Evolutionary conservation across 92 coral and sea anemone species (phyloP).

Genomic region (Micromussa lordhowensis): DNA sequence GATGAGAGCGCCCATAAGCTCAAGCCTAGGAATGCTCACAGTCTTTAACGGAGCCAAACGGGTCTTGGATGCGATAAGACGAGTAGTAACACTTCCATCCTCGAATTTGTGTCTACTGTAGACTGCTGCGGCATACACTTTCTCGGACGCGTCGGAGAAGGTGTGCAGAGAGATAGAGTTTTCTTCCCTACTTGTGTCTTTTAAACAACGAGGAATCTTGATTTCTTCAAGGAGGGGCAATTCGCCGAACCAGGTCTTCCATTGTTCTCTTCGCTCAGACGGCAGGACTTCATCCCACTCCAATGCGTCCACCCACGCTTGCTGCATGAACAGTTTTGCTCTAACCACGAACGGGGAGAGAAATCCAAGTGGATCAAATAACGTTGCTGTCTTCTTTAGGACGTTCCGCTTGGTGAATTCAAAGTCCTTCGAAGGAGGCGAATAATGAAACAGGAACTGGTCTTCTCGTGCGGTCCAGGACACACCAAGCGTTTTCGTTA

Average conservation of each 20-base stretch:
- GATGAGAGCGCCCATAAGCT: conserved; percentile 32
- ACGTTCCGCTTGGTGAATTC: conserved; percentile 47
- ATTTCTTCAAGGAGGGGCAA: conserved; percentile 38
- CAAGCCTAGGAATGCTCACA: conserved; percentile 27
- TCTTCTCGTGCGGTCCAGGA: conserved; percentile 36
- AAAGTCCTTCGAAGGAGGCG: conserved; percentile 42
- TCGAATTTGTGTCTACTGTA: conserved; percentile 45
- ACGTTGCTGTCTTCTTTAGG: conserved; percentile 44
- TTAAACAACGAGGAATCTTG: conserved; percentile 55
- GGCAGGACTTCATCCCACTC: conserved; percentile 53
- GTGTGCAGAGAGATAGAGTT: conserved; percentile 31
- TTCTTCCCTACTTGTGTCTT: conserved; percentile 15
- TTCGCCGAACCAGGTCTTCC: conserved; percentile 60
- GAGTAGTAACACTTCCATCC: conserved; percentile 24
- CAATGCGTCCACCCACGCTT: conserved; percentile 55
- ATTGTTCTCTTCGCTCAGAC: background rate
- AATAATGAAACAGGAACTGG: conserved; percentile 37
- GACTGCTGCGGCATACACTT: conserved; percentile 54
- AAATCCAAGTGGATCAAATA: conserved; percentile 58
- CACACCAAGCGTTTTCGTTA: conserved; percentile 40
- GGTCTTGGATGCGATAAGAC: conserved; percentile 48
- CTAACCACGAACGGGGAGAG: conserved; percentile 25
- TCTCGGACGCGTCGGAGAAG: conserved; percentile 59
- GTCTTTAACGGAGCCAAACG: conserved; percentile 49
- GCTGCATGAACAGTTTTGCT: conserved; percentile 58